Evolutionary conservation across 2,113 vertebrate genomes (phyloP).

Genomic region (Menura novaehollandiae): DNA sequence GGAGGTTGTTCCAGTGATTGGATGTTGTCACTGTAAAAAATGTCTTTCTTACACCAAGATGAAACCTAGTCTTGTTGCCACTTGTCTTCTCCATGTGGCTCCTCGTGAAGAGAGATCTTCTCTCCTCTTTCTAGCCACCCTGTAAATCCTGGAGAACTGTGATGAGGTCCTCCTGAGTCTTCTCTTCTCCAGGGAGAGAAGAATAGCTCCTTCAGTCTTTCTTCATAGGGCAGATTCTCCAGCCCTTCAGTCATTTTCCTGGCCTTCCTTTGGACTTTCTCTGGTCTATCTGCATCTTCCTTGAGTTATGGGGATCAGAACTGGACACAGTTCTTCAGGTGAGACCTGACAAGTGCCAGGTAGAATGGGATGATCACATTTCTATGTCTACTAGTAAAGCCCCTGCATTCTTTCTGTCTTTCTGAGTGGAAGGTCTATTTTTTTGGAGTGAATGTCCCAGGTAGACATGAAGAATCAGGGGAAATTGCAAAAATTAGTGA

Average conservation of each 20-base stretch:
- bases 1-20: neutral
- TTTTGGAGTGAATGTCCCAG: neutral
- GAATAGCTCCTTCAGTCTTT: neutral
- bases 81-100: neutral
- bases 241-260: neutral
- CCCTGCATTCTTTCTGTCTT: neutral
- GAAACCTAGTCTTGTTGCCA: neutral
- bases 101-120: neutral
- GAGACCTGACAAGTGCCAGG: neutral
- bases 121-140: neutral
- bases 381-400: neutral
- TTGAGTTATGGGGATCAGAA: neutral
- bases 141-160: neutral
- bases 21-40: neutral
- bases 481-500: neutral
- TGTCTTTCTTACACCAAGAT: neutral
- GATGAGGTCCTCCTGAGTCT: neutral
- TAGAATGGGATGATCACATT: neutral
- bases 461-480: neutral
- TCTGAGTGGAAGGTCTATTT: neutral
- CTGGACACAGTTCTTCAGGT: neutral
- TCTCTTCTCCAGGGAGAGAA: neutral
- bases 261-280: neutral
- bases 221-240: neutral
- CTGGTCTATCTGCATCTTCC: neutral